Conservation (phyloP, 2,113 vertebrate genomes). For the Pseudorectes ferrugineus region DNA sequence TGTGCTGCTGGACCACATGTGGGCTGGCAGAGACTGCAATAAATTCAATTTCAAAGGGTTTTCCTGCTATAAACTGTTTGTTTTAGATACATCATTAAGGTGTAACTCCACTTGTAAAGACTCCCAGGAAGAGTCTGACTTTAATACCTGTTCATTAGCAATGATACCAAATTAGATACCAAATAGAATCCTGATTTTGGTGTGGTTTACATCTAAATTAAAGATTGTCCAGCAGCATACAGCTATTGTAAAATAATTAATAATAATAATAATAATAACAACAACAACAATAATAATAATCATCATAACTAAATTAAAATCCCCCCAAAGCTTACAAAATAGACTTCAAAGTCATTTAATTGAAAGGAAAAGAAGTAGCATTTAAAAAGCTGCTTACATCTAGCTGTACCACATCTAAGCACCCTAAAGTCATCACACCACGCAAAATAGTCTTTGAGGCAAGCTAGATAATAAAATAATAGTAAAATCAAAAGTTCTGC, state of each 20-base stretch:
- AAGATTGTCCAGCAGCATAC: background rate
- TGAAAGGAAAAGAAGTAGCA: background rate
- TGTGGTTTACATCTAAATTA: background rate
- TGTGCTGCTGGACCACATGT: background rate
- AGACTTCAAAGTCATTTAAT: background rate
- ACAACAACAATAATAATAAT: no score
- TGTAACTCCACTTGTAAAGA: background rate
- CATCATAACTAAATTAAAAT: background rate
- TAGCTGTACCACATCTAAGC: background rate
- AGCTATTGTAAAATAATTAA: background rate
- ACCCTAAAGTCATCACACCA: background rate
- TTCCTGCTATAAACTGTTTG: background rate
- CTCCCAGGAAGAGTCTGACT: background rate
- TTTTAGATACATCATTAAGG: background rate
- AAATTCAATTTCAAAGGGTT: background rate
- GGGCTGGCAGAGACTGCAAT: background rate
- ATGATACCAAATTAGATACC: background rate
- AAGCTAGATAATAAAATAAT: background rate
- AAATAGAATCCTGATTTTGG: background rate
- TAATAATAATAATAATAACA: no score
- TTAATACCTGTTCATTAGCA: background rate
- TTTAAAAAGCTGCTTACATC: background rate
- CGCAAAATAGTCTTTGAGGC: background rate
- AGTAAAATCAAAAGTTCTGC: background rate
- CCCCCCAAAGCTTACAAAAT: background rate